phyloP scores from a whole-genome alignment of 2,113 vertebrate species.

The Cavia porcellus region DNA sequence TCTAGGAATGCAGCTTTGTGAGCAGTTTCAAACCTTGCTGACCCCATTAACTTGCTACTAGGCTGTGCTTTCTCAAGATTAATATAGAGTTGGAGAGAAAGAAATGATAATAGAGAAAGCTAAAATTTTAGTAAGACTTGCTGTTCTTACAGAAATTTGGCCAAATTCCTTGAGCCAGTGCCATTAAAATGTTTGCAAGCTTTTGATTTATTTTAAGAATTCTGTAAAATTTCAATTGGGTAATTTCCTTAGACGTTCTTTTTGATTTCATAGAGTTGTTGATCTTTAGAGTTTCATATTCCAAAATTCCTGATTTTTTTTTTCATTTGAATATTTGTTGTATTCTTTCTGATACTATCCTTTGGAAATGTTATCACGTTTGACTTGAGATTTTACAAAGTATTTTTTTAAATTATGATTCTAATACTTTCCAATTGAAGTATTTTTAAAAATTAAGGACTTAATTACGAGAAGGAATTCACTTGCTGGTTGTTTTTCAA shows the following conservation, averaged over 20 bases:
- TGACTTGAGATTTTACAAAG: background rate
- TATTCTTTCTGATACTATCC: background rate
- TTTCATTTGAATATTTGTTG: background rate
- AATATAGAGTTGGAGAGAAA: background rate
- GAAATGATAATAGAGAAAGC: background rate
- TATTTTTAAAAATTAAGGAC: background rate
- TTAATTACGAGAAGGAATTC: slow-evolving; percentile 36
- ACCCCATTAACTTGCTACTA: background rate
- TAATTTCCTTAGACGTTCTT: background rate
- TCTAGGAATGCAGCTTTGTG: background rate
- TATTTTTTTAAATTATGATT: background rate
- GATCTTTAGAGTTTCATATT: background rate
- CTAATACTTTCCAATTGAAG: background rate
- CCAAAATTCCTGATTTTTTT: background rate
- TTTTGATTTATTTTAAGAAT: background rate
- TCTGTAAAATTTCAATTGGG: slow-evolving; percentile 24
- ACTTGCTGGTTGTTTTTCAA: slow-evolving; percentile 35
- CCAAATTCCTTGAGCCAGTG: background rate
- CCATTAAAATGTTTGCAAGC: background rate
- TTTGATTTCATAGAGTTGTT: background rate
- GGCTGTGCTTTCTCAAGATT: background rate
- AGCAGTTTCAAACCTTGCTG: background rate
- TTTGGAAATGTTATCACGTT: slow-evolving; percentile 3
- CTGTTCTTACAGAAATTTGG: background rate
- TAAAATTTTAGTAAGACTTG: background rate